These are phyloP conservation scores for Contarinia nasturtii DNA, from an alignment of 1,140 invertebrate genomes.

Conservation along the genomic window DNA sequence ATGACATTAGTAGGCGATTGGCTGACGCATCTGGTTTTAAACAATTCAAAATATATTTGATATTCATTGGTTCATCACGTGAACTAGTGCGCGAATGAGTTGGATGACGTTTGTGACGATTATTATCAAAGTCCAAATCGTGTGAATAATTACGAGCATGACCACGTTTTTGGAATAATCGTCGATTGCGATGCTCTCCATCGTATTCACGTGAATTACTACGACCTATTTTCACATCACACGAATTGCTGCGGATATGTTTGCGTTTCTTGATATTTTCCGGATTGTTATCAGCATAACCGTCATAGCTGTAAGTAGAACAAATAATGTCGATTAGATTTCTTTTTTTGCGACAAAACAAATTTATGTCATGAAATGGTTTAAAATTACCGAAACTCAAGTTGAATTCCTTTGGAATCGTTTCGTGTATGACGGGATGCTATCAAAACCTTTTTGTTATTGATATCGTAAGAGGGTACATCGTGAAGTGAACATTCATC, in stretches of 20 bases:
- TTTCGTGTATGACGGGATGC: conserved; percentile 34
- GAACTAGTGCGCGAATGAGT: conserved; percentile 15
- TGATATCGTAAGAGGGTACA: background rate
- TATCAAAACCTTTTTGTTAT: conserved; percentile 17
- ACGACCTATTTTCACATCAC: conserved; percentile 22
- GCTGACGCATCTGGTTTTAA: conserved; percentile 4
- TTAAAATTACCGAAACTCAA: conserved; percentile 26
- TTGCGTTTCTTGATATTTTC: conserved; percentile 9
- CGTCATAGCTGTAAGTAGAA: conserved; percentile 14
- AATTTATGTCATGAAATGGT: no score
- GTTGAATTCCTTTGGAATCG: conserved; percentile 35
- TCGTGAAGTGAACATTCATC: background rate
- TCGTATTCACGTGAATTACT: conserved; percentile 21
- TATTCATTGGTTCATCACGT: conserved; percentile 14
- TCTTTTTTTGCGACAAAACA: no score
- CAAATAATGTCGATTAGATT: no score
- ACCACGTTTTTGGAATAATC: conserved; percentile 6
- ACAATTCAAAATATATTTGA: conserved; percentile 22
- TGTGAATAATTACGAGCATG: conserved; percentile 25
- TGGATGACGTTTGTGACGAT: conserved; percentile 11
- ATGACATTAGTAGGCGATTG: conserved; percentile 6
- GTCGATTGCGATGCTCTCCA: conserved; percentile 3
- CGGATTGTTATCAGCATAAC: conserved; percentile 12
- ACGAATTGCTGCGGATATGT: conserved; percentile 22
- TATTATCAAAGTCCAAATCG: conserved; percentile 16